Conservation (phyloP, 2,113 vertebrate genomes). For the Origma solitaria region DNA sequence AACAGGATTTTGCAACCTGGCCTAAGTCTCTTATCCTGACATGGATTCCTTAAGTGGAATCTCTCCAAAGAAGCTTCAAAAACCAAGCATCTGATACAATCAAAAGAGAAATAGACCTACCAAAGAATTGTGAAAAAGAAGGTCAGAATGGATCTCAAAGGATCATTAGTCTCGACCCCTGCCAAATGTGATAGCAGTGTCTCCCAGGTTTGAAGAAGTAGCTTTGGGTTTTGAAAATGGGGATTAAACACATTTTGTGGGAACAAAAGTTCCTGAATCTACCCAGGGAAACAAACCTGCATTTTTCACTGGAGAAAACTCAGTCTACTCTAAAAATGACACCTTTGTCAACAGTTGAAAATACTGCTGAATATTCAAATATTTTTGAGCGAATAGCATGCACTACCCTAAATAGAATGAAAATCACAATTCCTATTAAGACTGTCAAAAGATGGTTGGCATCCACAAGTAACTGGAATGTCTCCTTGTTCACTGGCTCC, state of each 20-base stretch:
- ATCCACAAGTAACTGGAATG: neutral
- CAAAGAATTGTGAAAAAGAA: neutral
- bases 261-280: neutral
- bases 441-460: neutral
- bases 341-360: neutral
- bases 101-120: neutral
- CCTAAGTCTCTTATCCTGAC: neutral
- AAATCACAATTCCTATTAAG: neutral
- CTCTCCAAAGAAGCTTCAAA: neutral
- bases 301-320: neutral
- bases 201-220: neutral
- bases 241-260: neutral
- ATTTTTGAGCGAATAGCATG: neutral
- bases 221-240: neutral
- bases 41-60: neutral
- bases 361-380: neutral
- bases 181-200: neutral
- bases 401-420: neutral
- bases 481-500: neutral
- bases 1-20: slow-evolving; percentile 4
- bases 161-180: neutral
- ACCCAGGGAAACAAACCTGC: neutral
- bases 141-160: neutral
- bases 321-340: neutral
- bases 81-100: neutral